phyloP scores from a whole-genome alignment of 2,113 vertebrate genomes.

The Hoplias malabaricus region DNA sequence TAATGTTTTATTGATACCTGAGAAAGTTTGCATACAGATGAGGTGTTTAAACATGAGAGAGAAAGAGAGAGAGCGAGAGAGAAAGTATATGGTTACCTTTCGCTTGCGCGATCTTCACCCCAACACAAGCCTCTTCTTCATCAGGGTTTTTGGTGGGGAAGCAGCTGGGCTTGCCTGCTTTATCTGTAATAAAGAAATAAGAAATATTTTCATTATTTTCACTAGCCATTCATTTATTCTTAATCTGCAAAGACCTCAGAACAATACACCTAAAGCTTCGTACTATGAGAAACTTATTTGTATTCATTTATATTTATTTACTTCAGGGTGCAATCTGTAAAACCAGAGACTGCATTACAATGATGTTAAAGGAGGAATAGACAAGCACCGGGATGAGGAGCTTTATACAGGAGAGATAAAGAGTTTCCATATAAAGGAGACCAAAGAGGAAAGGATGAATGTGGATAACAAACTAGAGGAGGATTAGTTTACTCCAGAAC shows the following conservation, averaged over 20 bases:
- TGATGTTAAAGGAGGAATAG: not conserved
- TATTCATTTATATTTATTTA: not conserved
- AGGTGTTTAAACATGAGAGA: not conserved
- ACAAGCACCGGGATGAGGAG: conserved; percentile 10
- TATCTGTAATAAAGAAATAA: conserved; percentile 61
- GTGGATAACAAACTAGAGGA: not conserved
- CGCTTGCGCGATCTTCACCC: conserved; percentile 71
- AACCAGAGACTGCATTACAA: not conserved
- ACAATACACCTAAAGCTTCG: not conserved
- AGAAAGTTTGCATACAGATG: not conserved
- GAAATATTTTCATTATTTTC: not conserved
- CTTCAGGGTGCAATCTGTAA: not conserved
- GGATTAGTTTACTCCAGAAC: not conserved
- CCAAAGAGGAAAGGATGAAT: not conserved
- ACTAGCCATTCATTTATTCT: not conserved
- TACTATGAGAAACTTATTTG: not conserved
- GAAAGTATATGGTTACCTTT: conserved; percentile 54
- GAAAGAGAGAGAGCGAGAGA: not conserved
- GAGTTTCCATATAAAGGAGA: not conserved
- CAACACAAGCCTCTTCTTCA: conserved; percentile 69
- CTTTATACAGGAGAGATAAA: not conserved
- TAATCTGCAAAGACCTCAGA: not conserved
- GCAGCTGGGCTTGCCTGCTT: conserved; percentile 60
- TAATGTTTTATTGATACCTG: no score
- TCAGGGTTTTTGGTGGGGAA: conserved; percentile 62